phyloP scores from a whole-genome alignment of 2,113 vertebrate genomes.

The Bothrops jararaca region DNA sequence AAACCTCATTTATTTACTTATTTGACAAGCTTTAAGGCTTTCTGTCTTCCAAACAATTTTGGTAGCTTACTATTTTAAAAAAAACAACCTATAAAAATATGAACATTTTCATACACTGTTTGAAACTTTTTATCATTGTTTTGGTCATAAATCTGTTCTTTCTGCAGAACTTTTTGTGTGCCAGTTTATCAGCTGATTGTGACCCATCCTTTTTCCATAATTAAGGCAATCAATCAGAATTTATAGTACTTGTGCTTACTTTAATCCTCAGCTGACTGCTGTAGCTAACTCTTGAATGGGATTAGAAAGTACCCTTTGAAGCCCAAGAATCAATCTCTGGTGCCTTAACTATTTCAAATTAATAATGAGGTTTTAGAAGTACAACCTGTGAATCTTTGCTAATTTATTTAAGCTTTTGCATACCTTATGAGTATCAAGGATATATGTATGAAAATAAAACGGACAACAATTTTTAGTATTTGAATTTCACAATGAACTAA shows the following conservation, averaged over 20 bases:
- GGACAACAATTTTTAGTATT: background rate
- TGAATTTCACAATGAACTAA: background rate
- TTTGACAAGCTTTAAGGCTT: background rate
- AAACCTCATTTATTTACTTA: background rate
- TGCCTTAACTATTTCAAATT: constrained; percentile 1
- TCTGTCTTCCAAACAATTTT: background rate
- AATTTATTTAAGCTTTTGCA: constrained; percentile 10
- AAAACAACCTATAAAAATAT: background rate
- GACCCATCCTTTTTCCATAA: background rate
- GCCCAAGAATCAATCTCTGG: background rate
- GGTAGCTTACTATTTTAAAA: background rate
- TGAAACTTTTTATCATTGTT: background rate
- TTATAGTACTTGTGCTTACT: background rate
- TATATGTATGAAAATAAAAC: background rate
- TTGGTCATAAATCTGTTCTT: background rate
- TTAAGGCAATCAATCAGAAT: background rate
- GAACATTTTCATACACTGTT: background rate
- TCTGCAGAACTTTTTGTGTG: background rate
- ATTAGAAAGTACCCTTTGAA: constrained; percentile 3
- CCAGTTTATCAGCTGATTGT: background rate
- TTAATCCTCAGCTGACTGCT: background rate
- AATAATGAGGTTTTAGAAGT: constrained; percentile 13
- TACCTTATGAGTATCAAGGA: background rate
- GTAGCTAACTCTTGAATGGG: background rate
- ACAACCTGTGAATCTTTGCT: background rate